A percentile compares a stretch with the other conserved stretches of the same genome.
Conservation (phyloP, 1,140 invertebrate species). For the Thalassaphorura encarpata region DNA sequence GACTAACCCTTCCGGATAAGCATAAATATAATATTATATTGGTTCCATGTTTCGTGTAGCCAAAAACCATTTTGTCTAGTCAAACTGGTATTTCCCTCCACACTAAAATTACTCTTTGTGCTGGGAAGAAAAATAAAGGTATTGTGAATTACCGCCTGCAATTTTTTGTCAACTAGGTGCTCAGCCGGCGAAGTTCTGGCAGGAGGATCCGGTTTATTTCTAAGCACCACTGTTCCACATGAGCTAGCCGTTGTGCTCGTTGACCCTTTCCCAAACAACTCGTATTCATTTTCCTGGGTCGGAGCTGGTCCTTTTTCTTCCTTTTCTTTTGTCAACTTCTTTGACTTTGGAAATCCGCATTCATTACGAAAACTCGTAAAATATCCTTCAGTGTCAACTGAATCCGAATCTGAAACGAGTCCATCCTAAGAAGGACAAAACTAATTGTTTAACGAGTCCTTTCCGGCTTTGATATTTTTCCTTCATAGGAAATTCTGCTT, state of each 20-base stretch:
- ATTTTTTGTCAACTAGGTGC: neutral
- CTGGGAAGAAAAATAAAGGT: too few species aligned
- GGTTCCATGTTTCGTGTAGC: too few species aligned
- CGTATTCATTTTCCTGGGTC: slow-evolving; percentile 69
- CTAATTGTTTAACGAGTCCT: too few species aligned
- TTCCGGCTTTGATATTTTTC: too few species aligned
- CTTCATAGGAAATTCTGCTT: too few species aligned
- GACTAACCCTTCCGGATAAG: too few species aligned
- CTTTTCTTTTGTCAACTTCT: slow-evolving; percentile 67
- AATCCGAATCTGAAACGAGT: slow-evolving; percentile 31
- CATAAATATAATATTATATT: too few species aligned
- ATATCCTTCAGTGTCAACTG: slow-evolving; percentile 81
- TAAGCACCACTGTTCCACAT: slow-evolving; percentile 60
- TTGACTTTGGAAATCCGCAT: slow-evolving; percentile 54
- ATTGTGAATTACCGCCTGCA: too few species aligned
- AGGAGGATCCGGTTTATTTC: slow-evolving; percentile 31
- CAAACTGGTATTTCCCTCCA: too few species aligned
- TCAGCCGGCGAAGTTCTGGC: slow-evolving; percentile 17
- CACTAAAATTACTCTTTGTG: too few species aligned
- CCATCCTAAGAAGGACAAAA: slow-evolving; percentile 24
- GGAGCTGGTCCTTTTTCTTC: slow-evolving; percentile 17
- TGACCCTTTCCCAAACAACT: slow-evolving; percentile 74
- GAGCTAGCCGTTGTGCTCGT: slow-evolving; percentile 82
- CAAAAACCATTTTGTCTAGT: too few species aligned
- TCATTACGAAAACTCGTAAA: slow-evolving; percentile 96